A percentile compares a stretch with the other conserved stretches of the same genome.
These are phyloP conservation scores for Rafetus swinhoei DNA, from an alignment of 2,113 vertebrate genomes.

Conservation along the genomic window DNA sequence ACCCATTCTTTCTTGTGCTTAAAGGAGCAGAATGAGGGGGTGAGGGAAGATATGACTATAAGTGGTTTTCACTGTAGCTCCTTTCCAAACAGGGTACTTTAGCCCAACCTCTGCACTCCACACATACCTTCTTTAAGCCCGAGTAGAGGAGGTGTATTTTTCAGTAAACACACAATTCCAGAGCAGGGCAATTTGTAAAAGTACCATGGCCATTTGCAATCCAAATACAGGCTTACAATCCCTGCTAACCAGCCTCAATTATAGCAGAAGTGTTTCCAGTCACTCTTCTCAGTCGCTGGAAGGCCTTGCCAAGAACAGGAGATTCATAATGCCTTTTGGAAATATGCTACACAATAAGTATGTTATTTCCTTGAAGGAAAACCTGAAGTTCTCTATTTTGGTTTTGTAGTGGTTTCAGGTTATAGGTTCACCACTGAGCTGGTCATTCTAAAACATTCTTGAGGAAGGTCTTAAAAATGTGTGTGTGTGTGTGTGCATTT, in stretches of 20 bases:
- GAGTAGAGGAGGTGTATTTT: not conserved
- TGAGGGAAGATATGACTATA: not conserved
- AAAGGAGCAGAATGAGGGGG: rapidly evolving
- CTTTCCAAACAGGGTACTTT: rapidly evolving
- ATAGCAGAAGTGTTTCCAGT: conserved; percentile 71
- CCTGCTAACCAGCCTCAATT: conserved; percentile 77
- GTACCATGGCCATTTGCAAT: conserved; percentile 76
- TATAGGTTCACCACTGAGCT: not conserved
- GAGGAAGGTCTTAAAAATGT: not conserved
- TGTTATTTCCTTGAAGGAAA: conserved; percentile 44
- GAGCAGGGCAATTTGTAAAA: conserved; percentile 76
- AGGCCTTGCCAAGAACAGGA: conserved; percentile 59
- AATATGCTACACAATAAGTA: conserved; percentile 28
- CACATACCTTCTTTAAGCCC: not conserved
- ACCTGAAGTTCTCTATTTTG: not conserved
- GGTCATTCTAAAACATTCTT: not conserved
- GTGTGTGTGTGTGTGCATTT: no score
- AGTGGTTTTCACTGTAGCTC: rapidly evolving
- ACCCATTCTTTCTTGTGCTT: not conserved
- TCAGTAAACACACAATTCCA: conserved; percentile 7
- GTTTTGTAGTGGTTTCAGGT: not conserved
- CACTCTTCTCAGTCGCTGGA: conserved; percentile 21
- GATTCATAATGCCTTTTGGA: conserved; percentile 51
- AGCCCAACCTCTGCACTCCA: not conserved
- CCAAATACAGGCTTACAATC: conserved; percentile 78